Evolutionary conservation across 2,888 invertebrate genomes (phyloP), one percentile per base, ranked within the genome.

Genomic region (Pimpla rufipes): DNA sequence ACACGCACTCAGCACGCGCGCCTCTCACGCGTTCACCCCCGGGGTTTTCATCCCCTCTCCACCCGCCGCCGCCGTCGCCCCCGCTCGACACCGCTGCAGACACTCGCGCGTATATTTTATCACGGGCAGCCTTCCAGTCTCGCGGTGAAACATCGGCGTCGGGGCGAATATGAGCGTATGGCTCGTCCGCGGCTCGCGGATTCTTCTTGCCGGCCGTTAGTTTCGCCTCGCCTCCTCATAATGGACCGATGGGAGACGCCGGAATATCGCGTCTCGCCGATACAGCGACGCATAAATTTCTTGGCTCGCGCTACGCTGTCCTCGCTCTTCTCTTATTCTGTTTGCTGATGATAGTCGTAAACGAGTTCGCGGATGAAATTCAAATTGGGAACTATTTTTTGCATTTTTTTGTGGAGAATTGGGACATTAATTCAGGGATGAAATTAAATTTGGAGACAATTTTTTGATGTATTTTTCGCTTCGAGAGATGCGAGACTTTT

Each of bases 111-210:
- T 81, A 76, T 45, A 57, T 71, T 57, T 71, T 67, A 29, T 29
- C 29, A 62, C 71, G 71, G 73, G 62, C 81, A 59, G 66, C 50
- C 67, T 78, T 81, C 71, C 77, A 81, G 59, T 55, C 77, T 45
- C 29, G 52, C 18, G 71, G 59, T 59, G 47, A 62, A 62, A 73
- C 21, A 71, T 66, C 66, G 66, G 66, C 66, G 40, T 62, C 37
- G 3, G 23, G 42, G 40, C 66, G 21, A 66, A 45, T n/a, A n/a
- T 10, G 40, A 66, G 64, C 42, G 45, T 45, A 55, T 35, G 16
- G 18, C 62, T 59, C 59, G 45, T 57, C 10, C 45, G 57, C 57
- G 59, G 42, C 47, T 35, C 11, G 29, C 29, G 29, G n/a, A n/a
- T n/a, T n/a, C 29, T 29, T 29, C 29, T 29, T 29, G 29, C 29